These are phyloP conservation scores for Orchestes rusci DNA, from an alignment of 2,888 invertebrate species.

Conservation along the genomic window DNA sequence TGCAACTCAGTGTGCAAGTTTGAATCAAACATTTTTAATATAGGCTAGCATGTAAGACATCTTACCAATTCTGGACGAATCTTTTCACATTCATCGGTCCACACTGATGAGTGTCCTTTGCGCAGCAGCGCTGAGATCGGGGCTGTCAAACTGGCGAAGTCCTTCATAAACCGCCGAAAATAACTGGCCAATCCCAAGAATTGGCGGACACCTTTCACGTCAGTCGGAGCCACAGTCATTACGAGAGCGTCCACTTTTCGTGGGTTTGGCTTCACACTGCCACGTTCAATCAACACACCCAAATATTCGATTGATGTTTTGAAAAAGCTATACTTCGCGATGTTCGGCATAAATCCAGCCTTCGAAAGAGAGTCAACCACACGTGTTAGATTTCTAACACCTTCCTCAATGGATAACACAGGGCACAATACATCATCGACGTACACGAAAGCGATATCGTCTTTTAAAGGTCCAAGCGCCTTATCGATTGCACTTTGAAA, in stretches of 20 bases:
- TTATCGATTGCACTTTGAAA: constrained; percentile 24
- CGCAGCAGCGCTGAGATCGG: constrained; percentile 12
- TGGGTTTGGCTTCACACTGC: constrained; percentile 11
- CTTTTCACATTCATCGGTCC: constrained; percentile 13
- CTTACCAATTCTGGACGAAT: constrained; percentile 10
- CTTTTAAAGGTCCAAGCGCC: constrained; percentile 21
- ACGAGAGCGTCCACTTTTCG: constrained; percentile 16
- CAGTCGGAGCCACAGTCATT: constrained; percentile 10
- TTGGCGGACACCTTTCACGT: constrained; percentile 19
- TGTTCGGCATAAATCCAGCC: constrained; percentile 16
- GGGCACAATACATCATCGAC: constrained; percentile 15
- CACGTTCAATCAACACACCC: constrained; percentile 15
- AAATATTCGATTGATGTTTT: constrained; percentile 20
- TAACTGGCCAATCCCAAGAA: constrained; percentile 19
- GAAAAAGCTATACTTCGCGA: constrained; percentile 14
- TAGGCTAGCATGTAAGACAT: constrained; percentile 14
- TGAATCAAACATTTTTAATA: constrained; percentile 17
- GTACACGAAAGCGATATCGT: constrained; percentile 22
- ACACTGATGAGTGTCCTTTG: constrained; percentile 8
- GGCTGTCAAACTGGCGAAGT: constrained; percentile 11
- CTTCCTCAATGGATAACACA: constrained; percentile 3
- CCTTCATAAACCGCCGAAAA: constrained; percentile 17
- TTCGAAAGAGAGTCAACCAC: constrained; percentile 5
- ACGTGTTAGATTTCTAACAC: not conserved
- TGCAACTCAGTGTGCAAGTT: constrained; percentile 8